These are phyloP conservation scores for Agrotis segetum DNA, from an alignment of 2,888 invertebrate genomes.

Conservation along the genomic window DNA sequence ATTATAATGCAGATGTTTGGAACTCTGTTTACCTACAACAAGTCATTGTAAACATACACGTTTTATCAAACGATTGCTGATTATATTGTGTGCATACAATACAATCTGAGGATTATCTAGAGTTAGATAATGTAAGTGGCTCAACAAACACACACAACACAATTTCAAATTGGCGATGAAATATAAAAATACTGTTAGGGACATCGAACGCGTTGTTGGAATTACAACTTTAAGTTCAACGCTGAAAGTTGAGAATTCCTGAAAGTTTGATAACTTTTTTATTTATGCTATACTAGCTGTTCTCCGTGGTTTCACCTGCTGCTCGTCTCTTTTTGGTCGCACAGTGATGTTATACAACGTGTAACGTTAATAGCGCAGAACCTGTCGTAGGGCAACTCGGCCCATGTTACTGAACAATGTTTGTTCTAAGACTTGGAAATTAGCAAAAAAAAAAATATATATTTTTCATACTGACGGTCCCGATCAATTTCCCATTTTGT, in stretches of 20 bases:
- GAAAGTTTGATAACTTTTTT: too few species aligned
- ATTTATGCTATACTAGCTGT: too few species aligned
- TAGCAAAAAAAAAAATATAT: too few species aligned
- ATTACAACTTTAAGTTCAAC: neutral
- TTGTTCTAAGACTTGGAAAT: too few species aligned
- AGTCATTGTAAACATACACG: constrained; percentile 14
- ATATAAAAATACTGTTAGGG: neutral
- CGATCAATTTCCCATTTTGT: too few species aligned
- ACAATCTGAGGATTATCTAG: constrained; percentile 19
- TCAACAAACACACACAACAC: neutral
- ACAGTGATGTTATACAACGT: too few species aligned
- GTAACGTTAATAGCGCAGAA: too few species aligned
- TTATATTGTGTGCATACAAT: constrained; percentile 1
- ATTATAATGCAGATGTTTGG: neutral
- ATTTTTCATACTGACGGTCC: too few species aligned
- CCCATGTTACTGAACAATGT: too few species aligned
- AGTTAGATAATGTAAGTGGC: neutral
- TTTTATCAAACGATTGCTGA: constrained; percentile 21
- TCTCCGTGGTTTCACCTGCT: too few species aligned
- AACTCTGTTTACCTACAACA: constrained; percentile 2
- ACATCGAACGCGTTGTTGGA: neutral
- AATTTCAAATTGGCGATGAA: neutral
- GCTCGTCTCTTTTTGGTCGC: too few species aligned
- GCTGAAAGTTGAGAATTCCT: neutral
- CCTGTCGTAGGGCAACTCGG: too few species aligned